phyloP scores from a whole-genome alignment of 2,113 vertebrate species.

The Pachyramphus minor region DNA sequence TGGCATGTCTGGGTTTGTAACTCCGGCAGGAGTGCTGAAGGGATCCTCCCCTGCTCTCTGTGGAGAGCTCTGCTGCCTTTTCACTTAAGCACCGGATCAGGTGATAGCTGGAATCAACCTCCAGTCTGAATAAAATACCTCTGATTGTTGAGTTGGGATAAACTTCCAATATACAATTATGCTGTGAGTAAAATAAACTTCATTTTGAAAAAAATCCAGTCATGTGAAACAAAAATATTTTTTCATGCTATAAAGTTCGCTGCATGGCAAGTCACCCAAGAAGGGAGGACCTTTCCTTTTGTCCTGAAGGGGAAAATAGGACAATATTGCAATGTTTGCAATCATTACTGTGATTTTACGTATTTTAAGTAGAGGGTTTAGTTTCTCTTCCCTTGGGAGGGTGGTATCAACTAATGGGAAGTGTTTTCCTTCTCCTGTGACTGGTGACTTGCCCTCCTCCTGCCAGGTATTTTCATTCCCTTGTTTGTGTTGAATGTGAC shows the following conservation, averaged over 20 bases:
- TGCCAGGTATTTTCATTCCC: neutral
- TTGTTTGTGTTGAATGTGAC: neutral
- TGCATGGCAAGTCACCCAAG: neutral
- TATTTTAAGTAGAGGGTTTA: neutral
- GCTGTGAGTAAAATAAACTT: neutral
- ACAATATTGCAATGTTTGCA: neutral
- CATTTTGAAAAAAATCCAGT: neutral
- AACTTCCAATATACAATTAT: neutral
- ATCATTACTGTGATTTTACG: neutral
- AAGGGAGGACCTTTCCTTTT: neutral
- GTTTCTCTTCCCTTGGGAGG: neutral
- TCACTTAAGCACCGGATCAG: neutral
- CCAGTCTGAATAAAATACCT: neutral
- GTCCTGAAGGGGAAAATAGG: neutral
- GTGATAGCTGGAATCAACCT: neutral
- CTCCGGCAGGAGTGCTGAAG: neutral
- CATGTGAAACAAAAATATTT: neutral
- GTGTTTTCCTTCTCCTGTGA: rapidly evolving
- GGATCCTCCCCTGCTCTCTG: rapidly evolving
- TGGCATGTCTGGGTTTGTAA: neutral
- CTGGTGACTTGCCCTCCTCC: neutral
- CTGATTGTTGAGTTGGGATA: neutral
- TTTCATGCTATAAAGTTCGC: neutral
- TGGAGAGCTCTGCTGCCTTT: neutral
- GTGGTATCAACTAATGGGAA: neutral